Evolutionary conservation across 2,797 vertebrate genomes (phyloP).

Genomic region (Nothura maculosa): DNA sequence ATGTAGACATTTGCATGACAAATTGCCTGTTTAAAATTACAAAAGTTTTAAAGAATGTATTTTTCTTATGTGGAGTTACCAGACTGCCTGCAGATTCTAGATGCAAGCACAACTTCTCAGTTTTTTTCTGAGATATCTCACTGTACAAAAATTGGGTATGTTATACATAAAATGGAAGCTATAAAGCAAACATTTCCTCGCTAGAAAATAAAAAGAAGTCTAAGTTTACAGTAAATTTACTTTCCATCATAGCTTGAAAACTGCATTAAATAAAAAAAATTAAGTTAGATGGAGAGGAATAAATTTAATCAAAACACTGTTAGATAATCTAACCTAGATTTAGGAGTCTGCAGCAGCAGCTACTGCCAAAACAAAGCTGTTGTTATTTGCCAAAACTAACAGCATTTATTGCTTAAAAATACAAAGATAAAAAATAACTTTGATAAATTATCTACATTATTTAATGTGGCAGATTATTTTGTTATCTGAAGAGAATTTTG

Average conservation of each 20-base stretch:
- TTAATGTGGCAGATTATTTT: neutral
- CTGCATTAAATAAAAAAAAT: slow-evolving; percentile 79
- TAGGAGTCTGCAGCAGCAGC: slow-evolving; percentile 69
- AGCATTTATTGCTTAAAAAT: slow-evolving; percentile 49
- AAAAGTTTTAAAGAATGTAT: slow-evolving; percentile 18
- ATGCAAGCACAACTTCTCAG: slow-evolving; percentile 20
- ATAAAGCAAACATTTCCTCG: slow-evolving; percentile 72
- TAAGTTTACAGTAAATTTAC: slow-evolving; percentile 74
- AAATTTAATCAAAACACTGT: slow-evolving; percentile 78
- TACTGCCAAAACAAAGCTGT: slow-evolving; percentile 72
- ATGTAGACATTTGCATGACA: slow-evolving; percentile 12
- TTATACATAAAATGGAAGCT: slow-evolving; percentile 68
- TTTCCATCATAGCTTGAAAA: slow-evolving; percentile 77
- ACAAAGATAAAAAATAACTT: neutral
- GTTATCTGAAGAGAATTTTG: neutral
- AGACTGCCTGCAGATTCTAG: neutral
- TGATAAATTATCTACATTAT: neutral
- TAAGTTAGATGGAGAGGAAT: slow-evolving; percentile 73
- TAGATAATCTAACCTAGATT: slow-evolving; percentile 80
- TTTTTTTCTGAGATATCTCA: slow-evolving; percentile 38
- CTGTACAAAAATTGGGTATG: slow-evolving; percentile 35
- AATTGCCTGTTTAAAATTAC: slow-evolving; percentile 28
- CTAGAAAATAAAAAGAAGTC: slow-evolving; percentile 44
- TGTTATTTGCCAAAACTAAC: slow-evolving; percentile 55
- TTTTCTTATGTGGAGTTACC: slow-evolving; percentile 15